phyloP scores from a whole-genome alignment of 2,113 vertebrate genomes.

The Cygnus atratus region DNA sequence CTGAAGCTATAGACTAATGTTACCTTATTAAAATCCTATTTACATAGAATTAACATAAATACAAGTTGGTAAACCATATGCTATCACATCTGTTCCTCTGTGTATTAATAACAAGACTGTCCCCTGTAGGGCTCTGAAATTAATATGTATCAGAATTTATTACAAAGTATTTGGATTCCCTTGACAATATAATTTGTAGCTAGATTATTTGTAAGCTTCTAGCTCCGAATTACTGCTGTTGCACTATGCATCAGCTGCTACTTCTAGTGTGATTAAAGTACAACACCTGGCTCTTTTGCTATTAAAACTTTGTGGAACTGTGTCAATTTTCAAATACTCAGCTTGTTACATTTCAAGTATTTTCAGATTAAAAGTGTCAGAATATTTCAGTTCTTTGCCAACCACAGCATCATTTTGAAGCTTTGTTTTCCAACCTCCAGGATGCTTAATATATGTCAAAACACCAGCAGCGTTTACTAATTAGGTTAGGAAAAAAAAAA shows the following conservation, averaged over 20 bases:
- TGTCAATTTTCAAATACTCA: neutral
- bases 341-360: neutral
- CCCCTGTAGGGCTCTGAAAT: conserved; percentile 78
- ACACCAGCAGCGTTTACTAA: neutral
- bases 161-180: conserved; percentile 62
- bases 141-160: conserved; percentile 75
- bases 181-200: conserved; percentile 62
- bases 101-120: conserved; percentile 81
- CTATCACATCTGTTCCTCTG: conserved; percentile 78
- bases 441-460: neutral
- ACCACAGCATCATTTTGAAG: neutral
- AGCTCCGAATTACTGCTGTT: conserved; percentile 8
- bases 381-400: neutral
- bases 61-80: conserved; percentile 84
- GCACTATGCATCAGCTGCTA: neutral
- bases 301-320: neutral
- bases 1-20: conserved; percentile 77
- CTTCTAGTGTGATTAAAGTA: conserved; percentile 27
- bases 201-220: conserved; percentile 43
- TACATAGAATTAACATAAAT: conserved; percentile 85
- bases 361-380: neutral
- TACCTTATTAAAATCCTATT: conserved; percentile 84
- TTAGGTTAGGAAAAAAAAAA: too few relatives aligned
- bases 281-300: neutral
- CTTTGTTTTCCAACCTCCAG: neutral